phyloP scores from a whole-genome alignment of 1,140 invertebrate genomes.

The Drosophila kanapiae region DNA sequence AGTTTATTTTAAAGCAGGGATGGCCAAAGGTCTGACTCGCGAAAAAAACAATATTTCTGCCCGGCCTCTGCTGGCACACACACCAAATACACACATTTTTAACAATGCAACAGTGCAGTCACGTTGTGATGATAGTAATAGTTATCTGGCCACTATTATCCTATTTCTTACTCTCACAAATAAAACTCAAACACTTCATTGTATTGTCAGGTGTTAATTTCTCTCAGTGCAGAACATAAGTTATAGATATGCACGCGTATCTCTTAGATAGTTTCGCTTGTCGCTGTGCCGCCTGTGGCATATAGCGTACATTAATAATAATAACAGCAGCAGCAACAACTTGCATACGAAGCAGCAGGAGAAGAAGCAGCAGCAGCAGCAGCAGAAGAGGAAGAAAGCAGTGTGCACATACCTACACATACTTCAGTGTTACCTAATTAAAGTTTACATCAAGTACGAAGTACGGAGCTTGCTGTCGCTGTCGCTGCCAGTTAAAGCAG shows the following conservation, averaged over 20 bases:
- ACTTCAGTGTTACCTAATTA: constrained; percentile 83
- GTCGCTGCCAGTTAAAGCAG: constrained; percentile 42
- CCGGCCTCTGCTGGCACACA: too few relatives aligned
- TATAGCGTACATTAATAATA: constrained; percentile 61
- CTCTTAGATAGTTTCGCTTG: constrained; percentile 69
- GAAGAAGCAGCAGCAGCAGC: neutral
- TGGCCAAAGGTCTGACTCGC: too few relatives aligned
- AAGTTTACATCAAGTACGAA: constrained; percentile 66
- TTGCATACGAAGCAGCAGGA: constrained; percentile 22
- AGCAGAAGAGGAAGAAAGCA: constrained; percentile 1
- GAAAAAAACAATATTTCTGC: too few relatives aligned
- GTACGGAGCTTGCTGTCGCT: constrained; percentile 60
- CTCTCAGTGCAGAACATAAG: constrained; percentile 39
- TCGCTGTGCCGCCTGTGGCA: constrained; percentile 32
- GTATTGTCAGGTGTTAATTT: constrained; percentile 11
- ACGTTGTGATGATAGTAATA: too few relatives aligned
- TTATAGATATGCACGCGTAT: constrained; percentile 52
- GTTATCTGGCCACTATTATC: too few relatives aligned
- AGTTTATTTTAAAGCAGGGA: too few relatives aligned
- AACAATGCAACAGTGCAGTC: too few relatives aligned
- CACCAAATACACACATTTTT: too few relatives aligned
- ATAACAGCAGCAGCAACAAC: constrained; percentile 55
- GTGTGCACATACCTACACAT: constrained; percentile 74
- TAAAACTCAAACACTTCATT: too few relatives aligned
- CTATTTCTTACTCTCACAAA: too few relatives aligned